phyloP scores from a whole-genome alignment of 2,888 invertebrate genomes.

The Melanostoma scalare region DNA sequence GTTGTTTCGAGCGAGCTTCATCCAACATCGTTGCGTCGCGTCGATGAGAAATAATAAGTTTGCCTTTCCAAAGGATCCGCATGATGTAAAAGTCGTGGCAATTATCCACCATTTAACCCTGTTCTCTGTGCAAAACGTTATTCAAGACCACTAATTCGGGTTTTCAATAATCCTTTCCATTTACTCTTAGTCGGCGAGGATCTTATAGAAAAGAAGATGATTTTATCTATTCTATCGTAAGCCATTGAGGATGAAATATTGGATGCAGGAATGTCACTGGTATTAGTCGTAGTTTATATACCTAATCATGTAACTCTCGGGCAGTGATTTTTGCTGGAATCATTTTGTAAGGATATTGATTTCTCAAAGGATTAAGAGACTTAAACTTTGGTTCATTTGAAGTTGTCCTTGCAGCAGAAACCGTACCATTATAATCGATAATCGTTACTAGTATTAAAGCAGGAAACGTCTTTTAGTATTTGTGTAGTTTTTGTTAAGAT shows the following conservation, averaged over 20 bases:
- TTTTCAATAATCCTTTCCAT: conserved; percentile 5
- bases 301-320: too few relatives aligned
- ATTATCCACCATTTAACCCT: conserved; percentile 38
- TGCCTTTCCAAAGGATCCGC: conserved; percentile 14
- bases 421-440: too few relatives aligned
- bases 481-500: too few relatives aligned
- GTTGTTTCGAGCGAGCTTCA: neutral
- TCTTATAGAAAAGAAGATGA: conserved; percentile 9
- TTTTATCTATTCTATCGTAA: conserved; percentile 8
- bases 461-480: too few relatives aligned
- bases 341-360: too few relatives aligned
- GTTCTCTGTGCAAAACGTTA: conserved; percentile 5
- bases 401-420: too few relatives aligned
- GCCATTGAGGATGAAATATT: neutral
- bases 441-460: too few relatives aligned
- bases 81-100: conserved; percentile 53
- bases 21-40: neutral
- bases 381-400: too few relatives aligned
- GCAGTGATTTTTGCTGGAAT: too few relatives aligned
- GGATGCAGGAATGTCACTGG: neutral
- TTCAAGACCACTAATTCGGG: conserved; percentile 39
- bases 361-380: too few relatives aligned
- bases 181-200: neutral
- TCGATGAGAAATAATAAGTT: conserved; percentile 18
- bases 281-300: too few relatives aligned